Base-by-base conservation (phyloP, 2,797 vertebrate species). In the Thaleichthys pacificus region DNA sequence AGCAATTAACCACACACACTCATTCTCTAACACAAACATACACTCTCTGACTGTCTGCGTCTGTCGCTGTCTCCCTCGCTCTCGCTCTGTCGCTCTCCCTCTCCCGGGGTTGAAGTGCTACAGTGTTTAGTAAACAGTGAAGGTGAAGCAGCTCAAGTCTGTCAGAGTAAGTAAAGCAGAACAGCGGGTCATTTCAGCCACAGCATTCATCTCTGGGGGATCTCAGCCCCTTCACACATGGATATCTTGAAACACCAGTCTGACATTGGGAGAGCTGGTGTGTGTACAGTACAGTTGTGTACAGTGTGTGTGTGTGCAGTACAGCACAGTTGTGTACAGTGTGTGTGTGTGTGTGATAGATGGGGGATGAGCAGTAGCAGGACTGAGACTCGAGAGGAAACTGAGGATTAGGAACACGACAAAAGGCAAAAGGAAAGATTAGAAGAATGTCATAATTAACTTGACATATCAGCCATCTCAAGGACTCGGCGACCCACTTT, bases 41-140 rank as follows among this genome's bases (percentile, higher is more conserved):
- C 17, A 17, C 19, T 66, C 32, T 47, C 7, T 7, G 17, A 3
- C 30, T 17, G 8, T 15, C 15, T 2, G 17, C 62, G 15, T 64
- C 17, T n/a, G 6, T 22, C 32, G 5, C 62, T 35, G 28, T 38
- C 63, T 42, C 19, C 38, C 63, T 1, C 12, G 17, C 21, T 21
- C 62, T 21, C 2, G 6, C 62, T 42, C 62, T 21, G 14, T 32
- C 32, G 14, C 60, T 61, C 60, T 28, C 24, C 2, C 7, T 24
- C 60, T 61, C 60, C 5, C 3, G 21, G 9, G 12, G 60, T 7
- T 61, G 24, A 61, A 61, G 60, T 61, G 60, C 24, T 61, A 61
- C 60, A 61, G 60, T 26, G 11, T 24, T 61, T 26, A 24, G 60
- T 61, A 61, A 61, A 61, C 60, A 61, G 21, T 61, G 60, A 8